These are phyloP conservation scores for Caenorhabditis doughertyi DNA, from an alignment of 2,888 invertebrate genomes.

Conservation along the genomic window DNA sequence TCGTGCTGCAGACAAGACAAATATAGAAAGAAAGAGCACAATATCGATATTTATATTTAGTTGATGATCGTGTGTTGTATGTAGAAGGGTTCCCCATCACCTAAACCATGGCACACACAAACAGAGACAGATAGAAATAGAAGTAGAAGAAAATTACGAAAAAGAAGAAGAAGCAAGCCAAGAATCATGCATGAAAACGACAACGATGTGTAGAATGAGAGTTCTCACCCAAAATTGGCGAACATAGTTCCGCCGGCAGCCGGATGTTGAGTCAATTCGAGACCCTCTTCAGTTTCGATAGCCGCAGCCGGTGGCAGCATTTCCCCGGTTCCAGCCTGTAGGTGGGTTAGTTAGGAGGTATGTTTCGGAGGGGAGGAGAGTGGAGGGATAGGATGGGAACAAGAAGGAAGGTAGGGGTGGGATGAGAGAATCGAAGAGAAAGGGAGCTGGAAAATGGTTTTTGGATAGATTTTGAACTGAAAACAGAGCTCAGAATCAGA, in stretches of 20 bases:
- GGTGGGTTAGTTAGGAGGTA: slow-evolving; percentile 34
- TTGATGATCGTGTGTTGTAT: neutral
- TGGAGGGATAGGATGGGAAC: neutral
- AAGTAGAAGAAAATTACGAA: neutral
- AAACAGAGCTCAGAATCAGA: neutral
- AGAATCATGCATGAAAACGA: slow-evolving; percentile 20
- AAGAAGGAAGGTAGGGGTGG: neutral
- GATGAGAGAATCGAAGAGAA: neutral
- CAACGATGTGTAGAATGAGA: slow-evolving; percentile 24
- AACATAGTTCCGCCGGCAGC: slow-evolving; percentile 72
- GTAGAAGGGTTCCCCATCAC: neutral
- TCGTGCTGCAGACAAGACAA: slow-evolving; percentile 76
- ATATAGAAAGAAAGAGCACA: slow-evolving; percentile 43
- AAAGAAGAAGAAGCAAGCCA: slow-evolving; percentile 6
- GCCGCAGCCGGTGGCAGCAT: slow-evolving; percentile 45
- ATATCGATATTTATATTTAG: too few species aligned
- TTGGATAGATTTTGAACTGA: too few species aligned
- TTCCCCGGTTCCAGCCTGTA: slow-evolving; percentile 67
- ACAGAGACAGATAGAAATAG: neutral
- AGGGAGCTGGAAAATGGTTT: too few species aligned
- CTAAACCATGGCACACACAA: slow-evolving; percentile 52
- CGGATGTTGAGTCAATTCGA: slow-evolving; percentile 69
- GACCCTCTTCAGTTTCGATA: slow-evolving; percentile 63
- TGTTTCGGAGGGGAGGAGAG: neutral
- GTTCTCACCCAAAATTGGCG: slow-evolving; percentile 76